Percentiles rank a stretch among this genome's conserved stretches.
These are phyloP conservation scores for Orchesella flavescens DNA, from an alignment of 2,888 invertebrate genomes.

Conservation along the genomic window DNA sequence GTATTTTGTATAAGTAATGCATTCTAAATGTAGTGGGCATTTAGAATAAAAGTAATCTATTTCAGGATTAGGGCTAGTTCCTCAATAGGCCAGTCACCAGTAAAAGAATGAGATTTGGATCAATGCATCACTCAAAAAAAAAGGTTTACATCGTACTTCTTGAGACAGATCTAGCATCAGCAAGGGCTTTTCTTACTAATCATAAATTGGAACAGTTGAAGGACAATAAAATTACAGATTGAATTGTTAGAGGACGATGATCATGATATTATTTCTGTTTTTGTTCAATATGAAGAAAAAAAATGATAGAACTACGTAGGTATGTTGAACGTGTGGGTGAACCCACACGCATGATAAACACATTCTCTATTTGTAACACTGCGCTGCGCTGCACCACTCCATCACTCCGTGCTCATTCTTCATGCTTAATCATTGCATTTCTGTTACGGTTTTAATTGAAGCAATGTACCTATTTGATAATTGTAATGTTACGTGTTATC, in stretches of 20 bases:
- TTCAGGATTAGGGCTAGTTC: not conserved
- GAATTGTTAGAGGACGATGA: constrained; percentile 53
- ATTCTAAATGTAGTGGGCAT: too few species aligned
- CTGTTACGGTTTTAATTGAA: not conserved
- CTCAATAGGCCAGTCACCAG: not conserved
- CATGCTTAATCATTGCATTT: not conserved
- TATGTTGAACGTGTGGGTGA: constrained; percentile 27
- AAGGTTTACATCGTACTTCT: not conserved
- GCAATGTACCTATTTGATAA: too few species aligned
- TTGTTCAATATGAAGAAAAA: too few species aligned
- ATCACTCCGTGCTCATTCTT: too few species aligned
- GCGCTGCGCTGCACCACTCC: too few species aligned
- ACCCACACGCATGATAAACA: constrained; percentile 42
- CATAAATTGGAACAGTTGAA: constrained; percentile 51
- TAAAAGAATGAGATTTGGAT: too few species aligned
- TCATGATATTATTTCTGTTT: constrained; percentile 25
- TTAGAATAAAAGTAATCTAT: too few species aligned
- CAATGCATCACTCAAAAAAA: too few species aligned
- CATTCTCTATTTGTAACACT: not conserved
- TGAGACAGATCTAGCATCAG: not conserved
- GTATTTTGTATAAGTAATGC: too few species aligned
- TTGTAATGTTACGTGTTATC: too few species aligned
- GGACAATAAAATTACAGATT: constrained; percentile 57
- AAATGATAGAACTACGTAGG: not conserved
- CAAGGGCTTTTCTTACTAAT: not conserved